Percentiles rank a stretch among this genome's conserved stretches.
These are phyloP conservation scores for Hyles vespertilio DNA, from an alignment of 1,140 invertebrate genomes.

Conservation along the genomic window DNA sequence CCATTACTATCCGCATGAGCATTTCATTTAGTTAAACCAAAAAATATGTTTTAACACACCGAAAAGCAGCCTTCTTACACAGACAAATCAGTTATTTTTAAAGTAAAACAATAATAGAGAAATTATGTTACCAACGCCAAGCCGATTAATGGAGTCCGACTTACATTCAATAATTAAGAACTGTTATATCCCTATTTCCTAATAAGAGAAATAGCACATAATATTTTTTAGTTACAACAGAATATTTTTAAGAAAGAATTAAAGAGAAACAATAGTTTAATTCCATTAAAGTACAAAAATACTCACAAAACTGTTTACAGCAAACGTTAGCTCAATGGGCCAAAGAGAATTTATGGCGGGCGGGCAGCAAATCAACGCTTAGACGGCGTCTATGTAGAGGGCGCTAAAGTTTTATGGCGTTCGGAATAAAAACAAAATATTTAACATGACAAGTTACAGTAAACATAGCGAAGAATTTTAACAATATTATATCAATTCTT, in stretches of 20 bases:
- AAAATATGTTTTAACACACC: too few species aligned
- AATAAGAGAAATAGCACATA: too few species aligned
- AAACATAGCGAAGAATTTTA: too few species aligned
- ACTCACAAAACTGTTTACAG: slow-evolving; percentile 70
- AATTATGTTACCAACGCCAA: slow-evolving; percentile 31
- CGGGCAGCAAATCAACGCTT: slow-evolving; percentile 44
- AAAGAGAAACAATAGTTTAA: background rate
- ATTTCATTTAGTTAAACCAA: too few species aligned
- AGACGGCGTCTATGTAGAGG: slow-evolving; percentile 67
- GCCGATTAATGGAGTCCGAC: slow-evolving; percentile 54
- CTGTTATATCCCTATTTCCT: background rate
- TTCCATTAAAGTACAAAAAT: slow-evolving; percentile 19
- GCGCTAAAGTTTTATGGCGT: slow-evolving; percentile 31
- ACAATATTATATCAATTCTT: too few species aligned
- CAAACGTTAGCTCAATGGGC: slow-evolving; percentile 46
- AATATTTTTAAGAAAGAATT: background rate
- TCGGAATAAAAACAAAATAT: background rate
- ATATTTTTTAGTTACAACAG: too few species aligned
- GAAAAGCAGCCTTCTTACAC: too few species aligned
- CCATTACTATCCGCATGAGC: too few species aligned
- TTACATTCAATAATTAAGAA: slow-evolving; percentile 5
- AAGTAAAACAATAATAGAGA: background rate
- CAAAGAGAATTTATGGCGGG: slow-evolving; percentile 66
- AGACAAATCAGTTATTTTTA: too few species aligned
- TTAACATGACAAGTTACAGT: too few species aligned